Conservation (phyloP, 2,888 invertebrate genomes). For the Polyploca ridens region DNA sequence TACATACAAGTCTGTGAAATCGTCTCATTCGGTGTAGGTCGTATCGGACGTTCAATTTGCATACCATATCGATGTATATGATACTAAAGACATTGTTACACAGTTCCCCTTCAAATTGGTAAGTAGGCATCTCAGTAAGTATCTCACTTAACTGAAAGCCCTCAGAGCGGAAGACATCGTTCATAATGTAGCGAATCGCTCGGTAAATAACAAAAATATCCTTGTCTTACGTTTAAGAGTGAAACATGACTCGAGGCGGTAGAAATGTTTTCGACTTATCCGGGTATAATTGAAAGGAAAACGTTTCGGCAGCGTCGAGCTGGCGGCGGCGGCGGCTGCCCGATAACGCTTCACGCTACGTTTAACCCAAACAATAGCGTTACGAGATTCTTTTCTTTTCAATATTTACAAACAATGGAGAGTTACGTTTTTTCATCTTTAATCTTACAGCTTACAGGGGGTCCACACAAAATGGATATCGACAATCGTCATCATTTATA, state of each 20-base stretch:
- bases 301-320: background rate
- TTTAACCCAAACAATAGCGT: background rate
- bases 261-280: slow-evolving; percentile 34
- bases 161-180: background rate
- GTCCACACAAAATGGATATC: no score
- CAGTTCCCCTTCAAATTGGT: background rate
- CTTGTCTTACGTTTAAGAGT: slow-evolving; percentile 1
- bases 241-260: slow-evolving; percentile 17
- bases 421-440: background rate
- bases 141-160: background rate
- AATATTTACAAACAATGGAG: background rate
- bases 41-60: background rate
- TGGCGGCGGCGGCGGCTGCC: background rate
- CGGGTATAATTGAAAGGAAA: slow-evolving; percentile 23
- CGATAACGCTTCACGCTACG: background rate
- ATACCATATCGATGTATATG: background rate
- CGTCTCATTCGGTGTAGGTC: background rate
- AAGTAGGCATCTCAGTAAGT: background rate
- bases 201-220: background rate
- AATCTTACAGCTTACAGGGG: background rate
- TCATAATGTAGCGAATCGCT: background rate
- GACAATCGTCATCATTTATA: no score
- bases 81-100: no score
- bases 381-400: background rate
- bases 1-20: background rate